Percentiles rank a stretch among this genome's conserved stretches.
These are phyloP conservation scores for Myodes glareolus DNA, from an alignment of 2,113 vertebrate species.

Conservation along the genomic window DNA sequence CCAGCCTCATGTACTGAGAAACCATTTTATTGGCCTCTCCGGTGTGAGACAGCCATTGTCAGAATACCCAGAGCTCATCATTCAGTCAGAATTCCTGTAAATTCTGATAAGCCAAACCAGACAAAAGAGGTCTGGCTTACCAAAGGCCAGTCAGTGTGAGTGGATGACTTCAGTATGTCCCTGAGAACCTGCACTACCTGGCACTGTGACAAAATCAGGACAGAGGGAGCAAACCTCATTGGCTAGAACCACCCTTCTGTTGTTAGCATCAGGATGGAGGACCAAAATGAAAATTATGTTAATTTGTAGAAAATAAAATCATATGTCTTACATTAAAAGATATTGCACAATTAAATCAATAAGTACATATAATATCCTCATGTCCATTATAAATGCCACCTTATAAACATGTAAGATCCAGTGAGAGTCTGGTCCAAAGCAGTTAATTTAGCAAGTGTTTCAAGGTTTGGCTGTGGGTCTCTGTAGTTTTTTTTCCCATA, in stretches of 20 bases:
- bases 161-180: not conserved
- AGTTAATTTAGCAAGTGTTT: not conserved
- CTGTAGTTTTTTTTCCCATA: not conserved
- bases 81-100: not conserved
- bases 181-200: not conserved
- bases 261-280: not conserved
- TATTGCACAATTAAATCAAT: not conserved
- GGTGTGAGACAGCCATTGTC: not conserved
- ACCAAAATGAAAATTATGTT: not conserved
- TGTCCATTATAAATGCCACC: not conserved
- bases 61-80: not conserved
- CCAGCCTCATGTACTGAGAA: not conserved
- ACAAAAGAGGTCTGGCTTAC: too few species aligned
- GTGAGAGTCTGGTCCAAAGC: not conserved
- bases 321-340: not conserved
- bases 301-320: not conserved
- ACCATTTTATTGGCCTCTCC: not conserved
- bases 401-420: not conserved
- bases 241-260: not conserved
- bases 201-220: not conserved
- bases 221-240: not conserved
- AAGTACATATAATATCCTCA: not conserved
- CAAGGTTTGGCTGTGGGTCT: not conserved
- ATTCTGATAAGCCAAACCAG: not conserved
- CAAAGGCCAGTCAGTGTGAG: not conserved